Percentiles rank a stretch among this genome's conserved stretches.
phyloP scores from a whole-genome alignment of 2,888 invertebrate species.

The Mimas tiliae region DNA sequence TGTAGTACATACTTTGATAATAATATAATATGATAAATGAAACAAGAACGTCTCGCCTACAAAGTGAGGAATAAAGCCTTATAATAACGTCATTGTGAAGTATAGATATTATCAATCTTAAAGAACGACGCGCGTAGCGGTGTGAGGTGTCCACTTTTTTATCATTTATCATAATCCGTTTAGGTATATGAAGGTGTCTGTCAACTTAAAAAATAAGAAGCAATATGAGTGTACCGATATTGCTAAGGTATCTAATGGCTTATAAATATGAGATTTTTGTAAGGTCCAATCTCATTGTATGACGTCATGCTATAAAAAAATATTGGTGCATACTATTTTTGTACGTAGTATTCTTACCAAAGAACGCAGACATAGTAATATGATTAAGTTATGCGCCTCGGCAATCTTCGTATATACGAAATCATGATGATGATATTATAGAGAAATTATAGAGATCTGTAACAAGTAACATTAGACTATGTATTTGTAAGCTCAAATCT shows the following conservation, averaged over 20 bases:
- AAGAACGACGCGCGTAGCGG: not conserved
- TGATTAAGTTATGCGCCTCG: too few species aligned
- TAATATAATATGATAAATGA: not conserved
- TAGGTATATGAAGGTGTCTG: not conserved
- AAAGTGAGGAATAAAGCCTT: not conserved
- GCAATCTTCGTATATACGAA: too few species aligned
- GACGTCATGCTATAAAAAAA: too few species aligned
- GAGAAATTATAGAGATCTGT: too few species aligned
- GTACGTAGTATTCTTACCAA: too few species aligned
- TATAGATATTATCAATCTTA: slow-evolving; percentile 3
- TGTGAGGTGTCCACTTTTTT: not conserved
- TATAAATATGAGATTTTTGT: not conserved
- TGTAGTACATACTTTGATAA: not conserved
- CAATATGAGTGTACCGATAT: not conserved
- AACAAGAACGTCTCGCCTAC: not conserved
- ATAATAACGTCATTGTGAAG: not conserved
- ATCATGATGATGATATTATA: too few species aligned
- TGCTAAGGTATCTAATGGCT: not conserved
- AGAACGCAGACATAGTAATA: too few species aligned
- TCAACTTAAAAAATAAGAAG: not conserved
- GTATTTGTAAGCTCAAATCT: too few species aligned
- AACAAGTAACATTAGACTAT: too few species aligned
- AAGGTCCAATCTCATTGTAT: too few species aligned
- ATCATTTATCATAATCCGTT: slow-evolving; percentile 25
- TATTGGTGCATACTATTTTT: slow-evolving; percentile 22